Evolutionary conservation across 2,113 vertebrate genomes (phyloP).

Genomic region (Crotalus viridis): DNA sequence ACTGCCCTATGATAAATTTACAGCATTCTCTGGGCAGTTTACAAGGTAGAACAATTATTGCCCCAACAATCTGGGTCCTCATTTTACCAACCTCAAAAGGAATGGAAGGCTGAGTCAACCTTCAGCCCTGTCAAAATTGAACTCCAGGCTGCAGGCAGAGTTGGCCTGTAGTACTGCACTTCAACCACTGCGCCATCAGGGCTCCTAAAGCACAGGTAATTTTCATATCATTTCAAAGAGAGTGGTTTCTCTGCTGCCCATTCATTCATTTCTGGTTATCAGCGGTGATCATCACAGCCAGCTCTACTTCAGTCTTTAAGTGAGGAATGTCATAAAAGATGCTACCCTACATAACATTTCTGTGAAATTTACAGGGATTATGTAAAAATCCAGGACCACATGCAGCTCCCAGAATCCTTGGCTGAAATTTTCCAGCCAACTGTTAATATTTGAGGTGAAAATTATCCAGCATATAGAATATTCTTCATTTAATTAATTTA

Average conservation of each 20-base stretch:
- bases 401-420: neutral
- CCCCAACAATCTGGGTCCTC: neutral
- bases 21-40: neutral
- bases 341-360: neutral
- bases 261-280: neutral
- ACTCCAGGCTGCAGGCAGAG: neutral
- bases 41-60: neutral
- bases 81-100: neutral
- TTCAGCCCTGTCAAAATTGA: neutral
- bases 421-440: neutral
- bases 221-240: neutral
- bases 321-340: neutral
- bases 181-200: neutral
- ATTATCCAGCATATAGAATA: neutral
- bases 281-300: neutral
- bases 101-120: neutral
- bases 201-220: neutral
- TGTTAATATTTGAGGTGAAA: neutral
- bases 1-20: neutral
- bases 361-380: neutral
- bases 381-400: neutral
- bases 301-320: neutral
- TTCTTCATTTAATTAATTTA: neutral
- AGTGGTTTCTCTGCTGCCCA: neutral
- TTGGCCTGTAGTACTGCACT: neutral